phyloP scores from a whole-genome alignment of 2,113 vertebrate genomes.

The Dendrocopos noguchii region DNA sequence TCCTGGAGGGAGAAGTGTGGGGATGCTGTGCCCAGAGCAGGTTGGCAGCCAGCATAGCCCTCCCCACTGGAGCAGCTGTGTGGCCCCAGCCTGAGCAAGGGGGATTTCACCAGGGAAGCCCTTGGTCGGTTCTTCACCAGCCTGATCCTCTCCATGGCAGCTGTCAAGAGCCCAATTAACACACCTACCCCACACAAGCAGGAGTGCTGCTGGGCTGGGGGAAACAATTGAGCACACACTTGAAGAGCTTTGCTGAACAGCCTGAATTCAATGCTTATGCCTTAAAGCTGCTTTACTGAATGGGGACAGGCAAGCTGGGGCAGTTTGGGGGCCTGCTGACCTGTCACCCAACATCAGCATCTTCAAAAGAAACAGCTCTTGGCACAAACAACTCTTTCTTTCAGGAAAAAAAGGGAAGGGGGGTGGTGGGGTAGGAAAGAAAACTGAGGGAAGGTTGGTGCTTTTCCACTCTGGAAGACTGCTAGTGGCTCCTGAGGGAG shows the following conservation, averaged over 20 bases:
- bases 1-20: rapidly evolving
- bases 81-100: neutral
- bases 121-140: neutral
- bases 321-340: constrained; percentile 2
- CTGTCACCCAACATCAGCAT: constrained; percentile 42
- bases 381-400: constrained; percentile 26
- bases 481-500: neutral
- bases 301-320: neutral
- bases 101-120: neutral
- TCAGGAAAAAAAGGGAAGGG: too few species aligned
- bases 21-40: neutral
- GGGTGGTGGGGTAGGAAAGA: neutral
- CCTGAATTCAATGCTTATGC: neutral
- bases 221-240: neutral
- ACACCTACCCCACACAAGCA: neutral
- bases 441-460: neutral
- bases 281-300: constrained; percentile 4
- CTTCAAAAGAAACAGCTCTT: constrained; percentile 32
- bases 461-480: constrained; percentile 23
- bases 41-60: neutral
- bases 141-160: neutral
- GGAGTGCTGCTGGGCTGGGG: neutral
- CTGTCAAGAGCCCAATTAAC: neutral
- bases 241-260: neutral
- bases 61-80: rapidly evolving